Evolutionary conservation across 1,140 invertebrate species (phyloP).

Genomic region (Xylocopa sonorina): DNA sequence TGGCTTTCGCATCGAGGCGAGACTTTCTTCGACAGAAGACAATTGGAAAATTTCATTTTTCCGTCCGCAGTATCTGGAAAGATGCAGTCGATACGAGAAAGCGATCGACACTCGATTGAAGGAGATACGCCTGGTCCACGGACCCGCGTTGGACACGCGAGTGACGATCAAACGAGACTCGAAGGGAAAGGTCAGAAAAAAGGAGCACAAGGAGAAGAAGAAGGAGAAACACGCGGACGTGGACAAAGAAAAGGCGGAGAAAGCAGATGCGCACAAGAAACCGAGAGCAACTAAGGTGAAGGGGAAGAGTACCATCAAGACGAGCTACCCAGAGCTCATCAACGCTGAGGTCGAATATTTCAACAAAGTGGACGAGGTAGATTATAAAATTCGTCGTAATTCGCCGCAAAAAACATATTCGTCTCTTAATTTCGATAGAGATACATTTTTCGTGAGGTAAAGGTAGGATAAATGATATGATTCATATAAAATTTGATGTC

Average conservation of each 20-base stretch:
- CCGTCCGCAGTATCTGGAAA: slow-evolving; percentile 69
- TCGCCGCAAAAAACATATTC: neutral
- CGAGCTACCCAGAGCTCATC: slow-evolving; percentile 52
- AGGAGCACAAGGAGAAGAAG: slow-evolving; percentile 39
- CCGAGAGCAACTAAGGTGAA: slow-evolving; percentile 22
- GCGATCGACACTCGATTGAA: slow-evolving; percentile 69
- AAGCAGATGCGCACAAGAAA: neutral
- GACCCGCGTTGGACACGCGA: neutral
- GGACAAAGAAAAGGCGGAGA: slow-evolving; percentile 32
- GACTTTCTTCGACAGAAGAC: neutral
- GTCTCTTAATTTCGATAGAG: too few relatives aligned
- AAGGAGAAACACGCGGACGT: slow-evolving; percentile 35
- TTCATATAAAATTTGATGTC: too few relatives aligned
- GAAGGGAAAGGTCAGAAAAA: slow-evolving; percentile 24
- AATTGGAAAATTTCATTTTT: neutral
- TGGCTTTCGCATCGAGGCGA: neutral
- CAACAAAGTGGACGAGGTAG: slow-evolving; percentile 63
- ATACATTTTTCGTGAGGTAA: too few relatives aligned
- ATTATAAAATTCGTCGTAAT: neutral
- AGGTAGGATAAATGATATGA: too few relatives aligned
- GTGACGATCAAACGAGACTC: slow-evolving; percentile 3
- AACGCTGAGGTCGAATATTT: slow-evolving; percentile 65
- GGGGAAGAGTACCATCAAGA: slow-evolving; percentile 12
- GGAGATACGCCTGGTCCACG: slow-evolving; percentile 64
- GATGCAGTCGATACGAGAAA: slow-evolving; percentile 71